Conservation (phyloP, 2,113 vertebrate species). For the Barnardius zonarius region DNA sequence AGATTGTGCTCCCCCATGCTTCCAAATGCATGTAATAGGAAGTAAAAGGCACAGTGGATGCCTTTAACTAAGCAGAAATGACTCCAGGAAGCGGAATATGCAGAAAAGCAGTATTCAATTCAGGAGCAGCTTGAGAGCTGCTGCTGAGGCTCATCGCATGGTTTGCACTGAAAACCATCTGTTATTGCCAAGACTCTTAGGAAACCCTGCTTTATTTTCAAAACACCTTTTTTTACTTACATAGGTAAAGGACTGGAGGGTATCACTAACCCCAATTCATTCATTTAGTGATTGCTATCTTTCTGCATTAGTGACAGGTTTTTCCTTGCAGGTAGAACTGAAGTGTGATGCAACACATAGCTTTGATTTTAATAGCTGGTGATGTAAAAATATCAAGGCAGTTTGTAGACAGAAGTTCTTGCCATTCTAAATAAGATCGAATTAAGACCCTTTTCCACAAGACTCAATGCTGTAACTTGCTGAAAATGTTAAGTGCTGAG, state of each 20-base stretch:
- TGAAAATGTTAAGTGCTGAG: neutral
- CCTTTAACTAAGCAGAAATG: neutral
- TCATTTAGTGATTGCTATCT: neutral
- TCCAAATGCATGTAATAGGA: neutral
- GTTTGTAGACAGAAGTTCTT: neutral
- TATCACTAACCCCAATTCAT: neutral
- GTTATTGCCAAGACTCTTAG: neutral
- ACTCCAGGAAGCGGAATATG: neutral
- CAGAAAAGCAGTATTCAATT: neutral
- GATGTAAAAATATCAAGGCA: neutral
- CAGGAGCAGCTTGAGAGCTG: neutral
- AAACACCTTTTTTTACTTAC: neutral
- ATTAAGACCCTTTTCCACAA: neutral
- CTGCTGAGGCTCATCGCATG: neutral
- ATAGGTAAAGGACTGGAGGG: neutral
- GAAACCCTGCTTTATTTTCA: neutral
- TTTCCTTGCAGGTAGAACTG: slow-evolving; percentile 27
- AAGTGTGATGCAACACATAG: neutral
- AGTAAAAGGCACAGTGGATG: neutral
- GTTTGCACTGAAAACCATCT: neutral
- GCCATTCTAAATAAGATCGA: slow-evolving; percentile 8
- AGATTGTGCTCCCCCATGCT: neutral
- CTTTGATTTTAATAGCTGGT: slow-evolving; percentile 24
- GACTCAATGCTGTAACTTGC: neutral
- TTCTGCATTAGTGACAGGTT: neutral